Percentiles rank a stretch among this genome's conserved stretches.
phyloP scores from a whole-genome alignment of 2,888 invertebrate species.

The Xiphydria camelus region DNA sequence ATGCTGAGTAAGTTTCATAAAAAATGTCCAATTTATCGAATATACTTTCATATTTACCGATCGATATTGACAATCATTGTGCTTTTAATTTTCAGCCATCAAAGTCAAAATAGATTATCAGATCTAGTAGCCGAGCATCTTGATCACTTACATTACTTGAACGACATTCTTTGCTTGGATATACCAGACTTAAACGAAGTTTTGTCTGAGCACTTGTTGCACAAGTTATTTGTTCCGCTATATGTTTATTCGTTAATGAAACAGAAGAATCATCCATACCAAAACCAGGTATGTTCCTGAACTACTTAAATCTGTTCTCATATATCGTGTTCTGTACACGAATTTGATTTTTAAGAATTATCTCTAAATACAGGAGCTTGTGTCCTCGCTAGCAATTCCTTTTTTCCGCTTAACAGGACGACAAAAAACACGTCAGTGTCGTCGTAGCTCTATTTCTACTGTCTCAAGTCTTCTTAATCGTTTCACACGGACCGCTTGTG shows the following conservation, averaged over 20 bases:
- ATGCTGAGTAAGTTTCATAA: conserved; percentile 81
- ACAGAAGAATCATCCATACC: conserved; percentile 40
- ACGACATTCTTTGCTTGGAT: conserved; percentile 91
- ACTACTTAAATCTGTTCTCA: neutral
- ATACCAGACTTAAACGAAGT: conserved; percentile 93
- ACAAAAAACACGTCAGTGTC: conserved; percentile 65
- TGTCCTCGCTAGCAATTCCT: too few species aligned
- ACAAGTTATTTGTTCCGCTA: conserved; percentile 88
- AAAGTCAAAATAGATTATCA: conserved; percentile 85
- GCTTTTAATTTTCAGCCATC: conserved; percentile 69
- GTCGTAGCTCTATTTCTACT: conserved; percentile 89
- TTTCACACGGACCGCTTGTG: conserved; percentile 88
- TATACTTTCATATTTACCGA: conserved; percentile 20
- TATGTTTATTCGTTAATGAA: conserved; percentile 87
- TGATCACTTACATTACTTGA: conserved; percentile 96
- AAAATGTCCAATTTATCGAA: conserved; percentile 24
- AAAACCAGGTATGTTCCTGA: conserved; percentile 55
- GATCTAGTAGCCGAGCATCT: conserved; percentile 96
- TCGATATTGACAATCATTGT: conserved; percentile 20
- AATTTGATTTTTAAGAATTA: too few species aligned
- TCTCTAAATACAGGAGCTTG: too few species aligned
- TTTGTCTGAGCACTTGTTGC: conserved; percentile 89
- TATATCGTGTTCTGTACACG: neutral
- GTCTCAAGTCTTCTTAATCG: conserved; percentile 93
- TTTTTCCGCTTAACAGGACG: conserved; percentile 36